Conservation (phyloP, 1,140 invertebrate species). For the Drosophila pachea region DNA sequence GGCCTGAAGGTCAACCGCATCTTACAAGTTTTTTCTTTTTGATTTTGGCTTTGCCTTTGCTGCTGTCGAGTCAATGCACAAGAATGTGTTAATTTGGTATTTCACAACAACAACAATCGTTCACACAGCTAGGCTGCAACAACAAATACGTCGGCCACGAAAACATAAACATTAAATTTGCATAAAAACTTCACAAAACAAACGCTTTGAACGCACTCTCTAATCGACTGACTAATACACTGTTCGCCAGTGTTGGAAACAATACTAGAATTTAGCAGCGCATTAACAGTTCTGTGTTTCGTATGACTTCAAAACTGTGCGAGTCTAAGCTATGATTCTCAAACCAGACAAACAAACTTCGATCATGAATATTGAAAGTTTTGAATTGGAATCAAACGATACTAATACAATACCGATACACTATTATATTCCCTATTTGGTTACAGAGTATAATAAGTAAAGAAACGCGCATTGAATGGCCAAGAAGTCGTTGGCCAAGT, state of each 20-base stretch:
- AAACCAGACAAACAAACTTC: too few species aligned
- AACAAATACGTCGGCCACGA: conserved; percentile 24
- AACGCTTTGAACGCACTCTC: neutral
- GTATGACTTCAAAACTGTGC: neutral
- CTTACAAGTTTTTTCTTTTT: conserved; percentile 54
- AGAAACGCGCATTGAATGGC: conserved; percentile 40
- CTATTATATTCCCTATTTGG: neutral
- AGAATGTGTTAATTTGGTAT: conserved; percentile 70
- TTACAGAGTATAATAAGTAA: conserved; percentile 37
- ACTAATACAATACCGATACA: neutral
- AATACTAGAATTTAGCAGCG: neutral
- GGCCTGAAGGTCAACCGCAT: conserved; percentile 66
- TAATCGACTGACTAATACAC: neutral
- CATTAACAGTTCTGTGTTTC: neutral
- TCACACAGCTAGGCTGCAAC: conserved; percentile 12
- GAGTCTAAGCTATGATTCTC: too few species aligned
- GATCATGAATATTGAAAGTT: too few species aligned
- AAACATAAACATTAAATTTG: conserved; percentile 43
- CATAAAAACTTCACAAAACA: conserved; percentile 49
- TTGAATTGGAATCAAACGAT: too few species aligned
- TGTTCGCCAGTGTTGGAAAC: neutral
- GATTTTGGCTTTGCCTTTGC: conserved; percentile 7
- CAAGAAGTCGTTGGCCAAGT: conserved; percentile 4
- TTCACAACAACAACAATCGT: conserved; percentile 22
- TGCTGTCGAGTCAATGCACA: conserved; percentile 50